A percentile compares a stretch with the other conserved stretches of the same genome.
Conservation (phyloP, 2,113 vertebrate genomes). For the Dicrurus megarhynchus region DNA sequence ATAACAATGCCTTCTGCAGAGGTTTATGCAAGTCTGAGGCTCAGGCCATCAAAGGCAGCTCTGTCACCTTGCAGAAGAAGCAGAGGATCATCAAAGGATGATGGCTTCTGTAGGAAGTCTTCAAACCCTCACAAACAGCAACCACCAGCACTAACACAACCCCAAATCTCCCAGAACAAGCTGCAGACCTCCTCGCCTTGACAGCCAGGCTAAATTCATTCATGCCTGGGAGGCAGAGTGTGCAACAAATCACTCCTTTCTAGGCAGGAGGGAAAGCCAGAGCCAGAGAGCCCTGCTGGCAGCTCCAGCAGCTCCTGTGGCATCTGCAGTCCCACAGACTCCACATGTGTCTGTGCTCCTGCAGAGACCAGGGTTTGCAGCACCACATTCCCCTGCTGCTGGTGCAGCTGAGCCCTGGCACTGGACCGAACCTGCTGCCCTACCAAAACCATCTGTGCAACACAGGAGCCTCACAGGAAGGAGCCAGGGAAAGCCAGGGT, state of each 20-base stretch:
- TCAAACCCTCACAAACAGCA: background rate
- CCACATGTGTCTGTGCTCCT: fast-evolving
- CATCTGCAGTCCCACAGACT: background rate
- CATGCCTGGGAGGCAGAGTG: background rate
- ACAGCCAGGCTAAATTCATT: background rate
- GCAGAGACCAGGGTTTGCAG: background rate
- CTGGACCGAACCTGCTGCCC: fast-evolving
- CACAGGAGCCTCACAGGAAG: background rate
- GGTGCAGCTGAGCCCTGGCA: background rate
- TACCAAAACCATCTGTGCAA: background rate
- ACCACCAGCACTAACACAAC: background rate
- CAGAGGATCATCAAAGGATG: background rate
- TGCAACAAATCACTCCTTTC: background rate
- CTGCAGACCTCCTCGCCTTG: background rate
- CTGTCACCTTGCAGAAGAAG: background rate
- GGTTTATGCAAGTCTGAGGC: background rate
- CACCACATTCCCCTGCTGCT: background rate
- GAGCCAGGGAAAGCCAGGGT: background rate
- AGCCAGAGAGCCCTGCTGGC: fast-evolving
- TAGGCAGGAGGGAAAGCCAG: background rate
- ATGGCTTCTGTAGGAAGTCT: background rate
- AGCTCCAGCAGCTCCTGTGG: fast-evolving
- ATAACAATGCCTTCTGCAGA: background rate
- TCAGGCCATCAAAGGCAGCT: background rate
- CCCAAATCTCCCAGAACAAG: background rate